A percentile compares a stretch with the other conserved stretches of the same genome.
phyloP scores from a whole-genome alignment of 2,888 invertebrate genomes.

The Athripsodes cinereus region DNA sequence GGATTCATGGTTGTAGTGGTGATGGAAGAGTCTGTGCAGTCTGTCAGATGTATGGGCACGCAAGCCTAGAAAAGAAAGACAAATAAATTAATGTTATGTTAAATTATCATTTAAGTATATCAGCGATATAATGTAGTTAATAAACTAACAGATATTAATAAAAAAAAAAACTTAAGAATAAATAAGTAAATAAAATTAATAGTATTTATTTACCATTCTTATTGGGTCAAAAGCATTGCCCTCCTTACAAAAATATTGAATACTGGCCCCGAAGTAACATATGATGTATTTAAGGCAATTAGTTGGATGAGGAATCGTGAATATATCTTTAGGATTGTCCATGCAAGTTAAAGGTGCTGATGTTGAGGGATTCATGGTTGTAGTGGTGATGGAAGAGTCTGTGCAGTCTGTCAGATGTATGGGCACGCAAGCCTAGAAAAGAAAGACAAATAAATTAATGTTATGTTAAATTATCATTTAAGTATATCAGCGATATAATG shows the following conservation, averaged over 20 bases:
- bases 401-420: not conserved
- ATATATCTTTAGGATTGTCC: not conserved
- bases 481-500: too few relatives aligned
- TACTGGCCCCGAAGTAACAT: not conserved
- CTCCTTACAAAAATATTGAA: not conserved
- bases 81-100: too few relatives aligned
- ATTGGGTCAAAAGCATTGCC: not conserved
- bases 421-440: not conserved
- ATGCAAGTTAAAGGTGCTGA: not conserved
- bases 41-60: not conserved
- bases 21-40: not conserved
- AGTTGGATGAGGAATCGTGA: not conserved
- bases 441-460: too few relatives aligned
- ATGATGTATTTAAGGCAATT: not conserved
- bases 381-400: not conserved
- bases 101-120: too few relatives aligned
- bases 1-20: not conserved
- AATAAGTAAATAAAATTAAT: too few relatives aligned
- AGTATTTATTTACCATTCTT: not conserved
- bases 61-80: not conserved
- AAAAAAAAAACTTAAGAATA: too few relatives aligned
- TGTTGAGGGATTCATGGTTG: not conserved
- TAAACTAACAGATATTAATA: too few relatives aligned
- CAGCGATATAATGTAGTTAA: too few relatives aligned
- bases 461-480: too few relatives aligned